Percentiles rank a stretch among this genome's conserved stretches.
Conservation (phyloP, 1,140 invertebrate genomes). For the Doryteuthis pealeii region DNA sequence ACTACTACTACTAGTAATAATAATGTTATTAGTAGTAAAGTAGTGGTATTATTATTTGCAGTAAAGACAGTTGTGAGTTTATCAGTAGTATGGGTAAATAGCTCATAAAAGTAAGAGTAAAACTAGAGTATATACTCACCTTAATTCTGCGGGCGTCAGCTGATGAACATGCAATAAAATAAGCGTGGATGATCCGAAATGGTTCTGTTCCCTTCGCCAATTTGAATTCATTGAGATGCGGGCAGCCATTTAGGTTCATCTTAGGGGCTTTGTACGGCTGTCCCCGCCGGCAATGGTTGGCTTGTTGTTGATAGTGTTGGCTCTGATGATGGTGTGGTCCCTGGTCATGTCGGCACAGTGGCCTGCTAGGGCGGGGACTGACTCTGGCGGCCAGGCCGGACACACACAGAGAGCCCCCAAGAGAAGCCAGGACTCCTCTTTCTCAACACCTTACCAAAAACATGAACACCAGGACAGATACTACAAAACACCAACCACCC, state of each 20-base stretch:
- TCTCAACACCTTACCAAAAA: not conserved
- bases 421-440: constrained; percentile 4
- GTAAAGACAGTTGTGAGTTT: no score
- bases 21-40: no score
- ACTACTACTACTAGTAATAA: no score
- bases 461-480: not conserved
- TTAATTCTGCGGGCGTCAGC: constrained; percentile 72
- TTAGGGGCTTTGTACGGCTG: constrained; percentile 21
- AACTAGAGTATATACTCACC: constrained; percentile 60
- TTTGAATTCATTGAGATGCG: constrained; percentile 78
- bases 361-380: not conserved
- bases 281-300: not conserved
- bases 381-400: not conserved
- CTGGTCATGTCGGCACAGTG: not conserved
- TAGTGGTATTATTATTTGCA: no score
- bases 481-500: not conserved
- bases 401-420: not conserved
- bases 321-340: not conserved
- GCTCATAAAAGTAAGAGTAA: no score
- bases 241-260: constrained; percentile 66
- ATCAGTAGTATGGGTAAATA: no score
- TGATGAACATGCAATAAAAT: constrained; percentile 74
- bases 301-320: not conserved
- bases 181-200: constrained; percentile 75
- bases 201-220: constrained; percentile 72